Conservation (phyloP, 2,888 invertebrate genomes). For the Stratiomys singularior region DNA sequence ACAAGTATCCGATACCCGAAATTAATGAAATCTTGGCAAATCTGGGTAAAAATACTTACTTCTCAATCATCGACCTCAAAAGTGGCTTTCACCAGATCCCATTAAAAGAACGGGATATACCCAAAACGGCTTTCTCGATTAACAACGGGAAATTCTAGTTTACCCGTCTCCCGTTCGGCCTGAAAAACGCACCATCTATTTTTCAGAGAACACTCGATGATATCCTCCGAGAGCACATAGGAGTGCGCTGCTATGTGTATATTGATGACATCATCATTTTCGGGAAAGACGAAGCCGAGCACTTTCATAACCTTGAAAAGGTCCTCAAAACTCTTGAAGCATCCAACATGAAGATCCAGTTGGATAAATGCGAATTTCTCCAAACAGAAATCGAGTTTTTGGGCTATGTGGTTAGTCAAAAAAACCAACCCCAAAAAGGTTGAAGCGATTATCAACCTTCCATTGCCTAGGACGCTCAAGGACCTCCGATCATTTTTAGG, state of each 20-base stretch:
- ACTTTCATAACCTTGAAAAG: neutral
- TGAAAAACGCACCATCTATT: neutral
- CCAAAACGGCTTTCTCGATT: neutral
- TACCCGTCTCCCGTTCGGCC: neutral
- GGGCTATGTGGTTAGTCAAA: neutral
- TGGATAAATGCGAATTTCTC: conserved; percentile 1
- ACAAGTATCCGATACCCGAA: neutral
- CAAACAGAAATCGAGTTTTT: neutral
- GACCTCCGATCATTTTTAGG: too few relatives aligned
- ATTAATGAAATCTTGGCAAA: neutral
- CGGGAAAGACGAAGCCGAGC: neutral
- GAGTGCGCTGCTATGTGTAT: neutral
- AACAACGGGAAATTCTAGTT: neutral
- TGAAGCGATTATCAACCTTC: neutral
- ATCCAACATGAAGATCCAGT: neutral
- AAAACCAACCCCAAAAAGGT: neutral
- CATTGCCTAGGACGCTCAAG: neutral
- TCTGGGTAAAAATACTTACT: neutral
- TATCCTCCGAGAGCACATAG: neutral
- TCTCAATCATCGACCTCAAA: neutral
- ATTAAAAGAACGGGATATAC: neutral
- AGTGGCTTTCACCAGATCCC: neutral
- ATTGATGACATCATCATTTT: neutral
- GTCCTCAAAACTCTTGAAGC: neutral
- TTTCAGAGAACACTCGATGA: neutral